Evolutionary conservation across 2,113 vertebrate genomes (phyloP).

Genomic region (Nycticorax nycticorax): DNA sequence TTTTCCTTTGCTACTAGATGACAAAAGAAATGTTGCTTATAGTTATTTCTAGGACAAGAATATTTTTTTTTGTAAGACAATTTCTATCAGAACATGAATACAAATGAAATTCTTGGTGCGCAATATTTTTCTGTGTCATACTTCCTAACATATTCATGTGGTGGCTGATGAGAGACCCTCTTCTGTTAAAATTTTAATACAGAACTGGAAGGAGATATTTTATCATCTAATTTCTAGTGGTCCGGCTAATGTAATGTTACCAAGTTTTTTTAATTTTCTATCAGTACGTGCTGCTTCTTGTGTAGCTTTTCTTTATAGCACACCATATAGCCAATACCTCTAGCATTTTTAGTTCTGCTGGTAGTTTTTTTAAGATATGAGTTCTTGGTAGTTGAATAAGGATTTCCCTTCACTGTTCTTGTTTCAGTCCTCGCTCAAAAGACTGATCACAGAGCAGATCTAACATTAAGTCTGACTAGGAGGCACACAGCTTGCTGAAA

Average conservation of each 20-base stretch:
- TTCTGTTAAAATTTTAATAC: not conserved
- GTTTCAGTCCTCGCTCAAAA: not conserved
- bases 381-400: not conserved
- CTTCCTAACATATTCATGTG: not conserved
- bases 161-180: not conserved
- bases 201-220: not conserved
- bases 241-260: not conserved
- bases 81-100: not conserved
- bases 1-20: not conserved
- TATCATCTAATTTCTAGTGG: not conserved
- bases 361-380: not conserved
- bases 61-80: not conserved
- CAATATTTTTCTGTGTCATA: not conserved
- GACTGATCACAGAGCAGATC: not conserved
- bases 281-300: not conserved
- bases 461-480: not conserved
- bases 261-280: not conserved
- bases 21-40: not conserved
- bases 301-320: not conserved
- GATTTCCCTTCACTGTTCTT: not conserved
- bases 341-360: not conserved
- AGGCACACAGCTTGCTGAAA: not conserved
- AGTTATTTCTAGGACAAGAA: not conserved
- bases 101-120: not conserved
- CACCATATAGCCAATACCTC: not conserved